A percentile compares a stretch with the other conserved stretches of the same genome.
Conservation (phyloP, 2,113 vertebrate species). For the Tragelaphus imberbis region DNA sequence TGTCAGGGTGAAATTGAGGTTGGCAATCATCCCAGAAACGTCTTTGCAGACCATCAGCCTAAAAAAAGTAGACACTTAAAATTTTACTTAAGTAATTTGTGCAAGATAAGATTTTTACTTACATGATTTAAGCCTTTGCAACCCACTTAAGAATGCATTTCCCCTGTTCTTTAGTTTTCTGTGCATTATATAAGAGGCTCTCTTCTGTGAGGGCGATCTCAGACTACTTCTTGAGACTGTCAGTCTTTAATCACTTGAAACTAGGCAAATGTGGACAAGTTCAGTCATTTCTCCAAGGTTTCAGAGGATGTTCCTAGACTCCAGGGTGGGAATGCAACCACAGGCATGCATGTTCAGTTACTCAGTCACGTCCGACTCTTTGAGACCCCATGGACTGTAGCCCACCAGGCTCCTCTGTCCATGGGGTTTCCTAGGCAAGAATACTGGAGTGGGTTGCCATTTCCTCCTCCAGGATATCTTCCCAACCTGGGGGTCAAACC, state of each 20-base stretch:
- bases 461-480: accelerated
- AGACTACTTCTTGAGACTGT: neutral
- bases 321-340: neutral
- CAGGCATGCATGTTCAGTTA: neutral
- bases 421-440: neutral
- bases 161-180: neutral
- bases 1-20: neutral
- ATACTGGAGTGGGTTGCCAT: neutral
- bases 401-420: neutral
- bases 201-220: neutral
- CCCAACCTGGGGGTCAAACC: neutral
- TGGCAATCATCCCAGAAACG: neutral
- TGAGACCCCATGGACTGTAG: neutral
- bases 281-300: neutral
- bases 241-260: neutral
- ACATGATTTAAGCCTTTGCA: neutral
- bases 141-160: neutral
- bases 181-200: neutral
- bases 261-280: neutral
- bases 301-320: neutral
- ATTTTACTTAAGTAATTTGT: slow-evolving; percentile 1
- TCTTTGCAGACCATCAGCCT: neutral
- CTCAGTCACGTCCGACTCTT: accelerated
- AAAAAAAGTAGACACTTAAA: neutral
- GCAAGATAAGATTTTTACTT: neutral